Base-by-base conservation (phyloP, 2,888 invertebrate species). In the Apamea monoglypha region DNA sequence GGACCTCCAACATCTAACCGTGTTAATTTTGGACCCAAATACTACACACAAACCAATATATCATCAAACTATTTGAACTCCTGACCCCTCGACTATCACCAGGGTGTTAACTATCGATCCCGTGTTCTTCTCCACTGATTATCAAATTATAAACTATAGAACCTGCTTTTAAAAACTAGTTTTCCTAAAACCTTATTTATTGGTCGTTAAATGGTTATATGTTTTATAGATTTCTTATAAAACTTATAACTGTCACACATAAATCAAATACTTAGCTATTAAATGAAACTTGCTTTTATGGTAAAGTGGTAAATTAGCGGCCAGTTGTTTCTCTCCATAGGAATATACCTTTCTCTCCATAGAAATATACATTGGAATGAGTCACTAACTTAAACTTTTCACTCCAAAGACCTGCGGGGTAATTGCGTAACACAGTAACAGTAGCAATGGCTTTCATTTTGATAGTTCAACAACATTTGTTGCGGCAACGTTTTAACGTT, bases 181-280 rank as follows among this genome's bases (percentile, higher is more conserved):
- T 70, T 59, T 79, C 16, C 50, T 36, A 36, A 81, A 86, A 47
- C 10, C 47, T 82, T 68, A 71, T 84, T 78, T 83, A 86, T 66
- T 66, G 84, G 50, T 76, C 73, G 77, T 83, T 79, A 83, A 88
- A 86, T 66, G 12, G 75, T 76, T 71, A 63, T 76, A 79, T 56
- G 78, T 74, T 84, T 79, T 79, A 68, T 68, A 44, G 40, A 53
- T 72, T 64, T 68, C n/a, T 53, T 59, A 84, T 64, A 81, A 74
- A 80, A 75, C 66, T 68, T 78, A 44, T 74, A 71, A 77, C 64
- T 71, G 64, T 78, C 73, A 18, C 14, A 53, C 14, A 70, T 87
- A 74, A 53, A 77, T 83, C 64, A 78, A 82, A 71, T 40, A 32
- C 32, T 32, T 16, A 32, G 14, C 7, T 66, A 29, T 70, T 75